phyloP scores from a whole-genome alignment of 2,888 invertebrate species.

The Poecilus cupreus region DNA sequence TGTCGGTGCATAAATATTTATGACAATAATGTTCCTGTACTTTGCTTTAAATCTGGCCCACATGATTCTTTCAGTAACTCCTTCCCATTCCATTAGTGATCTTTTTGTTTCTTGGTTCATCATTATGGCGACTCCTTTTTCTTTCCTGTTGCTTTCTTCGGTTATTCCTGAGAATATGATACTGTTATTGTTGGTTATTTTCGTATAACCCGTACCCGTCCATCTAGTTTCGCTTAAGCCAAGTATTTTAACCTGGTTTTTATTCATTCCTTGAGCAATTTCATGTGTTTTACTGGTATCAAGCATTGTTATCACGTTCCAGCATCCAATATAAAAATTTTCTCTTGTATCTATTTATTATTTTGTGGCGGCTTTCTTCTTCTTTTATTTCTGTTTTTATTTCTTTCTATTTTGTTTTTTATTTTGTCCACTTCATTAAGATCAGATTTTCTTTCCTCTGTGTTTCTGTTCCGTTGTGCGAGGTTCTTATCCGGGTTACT shows the following conservation, averaged over 20 bases:
- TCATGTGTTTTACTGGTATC: background rate
- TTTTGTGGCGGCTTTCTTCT: background rate
- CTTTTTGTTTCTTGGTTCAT: background rate
- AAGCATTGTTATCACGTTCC: background rate
- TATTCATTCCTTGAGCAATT: background rate
- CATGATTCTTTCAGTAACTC: too few species aligned
- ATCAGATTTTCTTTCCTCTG: too few species aligned
- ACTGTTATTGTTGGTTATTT: background rate
- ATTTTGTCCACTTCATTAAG: too few species aligned
- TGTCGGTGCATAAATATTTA: slow-evolving; percentile 2
- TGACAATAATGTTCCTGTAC: background rate
- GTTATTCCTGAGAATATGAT: background rate
- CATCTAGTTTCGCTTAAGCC: slow-evolving; percentile 13
- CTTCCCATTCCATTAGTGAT: slow-evolving; percentile 7
- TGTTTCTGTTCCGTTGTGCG: too few species aligned
- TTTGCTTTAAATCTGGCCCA: too few species aligned
- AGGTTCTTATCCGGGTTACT: background rate
- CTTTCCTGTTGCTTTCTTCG: background rate
- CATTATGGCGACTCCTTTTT: slow-evolving; percentile 4
- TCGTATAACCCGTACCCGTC: background rate
- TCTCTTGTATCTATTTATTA: background rate
- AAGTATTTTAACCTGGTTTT: too few species aligned
- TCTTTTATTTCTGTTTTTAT: background rate
- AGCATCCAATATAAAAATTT: background rate
- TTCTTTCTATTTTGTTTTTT: too few species aligned